Percentiles rank a stretch among this genome's conserved stretches.
These are phyloP conservation scores for Dicycla oo DNA, from an alignment of 2,888 invertebrate species.

Conservation along the genomic window DNA sequence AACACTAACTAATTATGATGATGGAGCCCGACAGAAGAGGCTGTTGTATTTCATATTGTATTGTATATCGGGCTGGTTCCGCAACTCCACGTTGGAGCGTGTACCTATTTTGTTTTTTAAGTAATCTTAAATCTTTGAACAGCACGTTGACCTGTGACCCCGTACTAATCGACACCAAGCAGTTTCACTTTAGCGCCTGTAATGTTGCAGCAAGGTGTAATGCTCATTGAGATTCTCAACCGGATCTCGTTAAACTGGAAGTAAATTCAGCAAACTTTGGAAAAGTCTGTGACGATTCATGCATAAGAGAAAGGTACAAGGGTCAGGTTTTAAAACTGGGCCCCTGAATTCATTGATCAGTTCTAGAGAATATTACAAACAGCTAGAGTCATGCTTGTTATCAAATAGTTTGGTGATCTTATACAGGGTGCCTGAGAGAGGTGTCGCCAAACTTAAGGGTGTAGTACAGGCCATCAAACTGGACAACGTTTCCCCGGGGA, in stretches of 20 bases:
- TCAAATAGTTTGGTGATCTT: background rate
- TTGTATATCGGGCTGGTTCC: background rate
- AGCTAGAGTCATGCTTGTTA: background rate
- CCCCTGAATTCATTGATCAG: background rate
- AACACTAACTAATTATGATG: background rate
- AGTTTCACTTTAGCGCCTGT: constrained; percentile 10
- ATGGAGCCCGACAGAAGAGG: background rate
- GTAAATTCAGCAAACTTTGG: background rate
- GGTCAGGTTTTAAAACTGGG: background rate
- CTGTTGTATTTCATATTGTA: no score
- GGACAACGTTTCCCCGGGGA: no score
- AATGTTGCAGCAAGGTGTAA: background rate
- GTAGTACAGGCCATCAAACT: no score
- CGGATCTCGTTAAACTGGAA: constrained; percentile 3
- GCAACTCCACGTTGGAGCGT: no score
- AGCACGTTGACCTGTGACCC: background rate
- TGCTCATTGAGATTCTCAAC: background rate
- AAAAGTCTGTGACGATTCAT: background rate
- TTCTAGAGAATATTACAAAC: background rate
- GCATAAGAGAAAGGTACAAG: background rate
- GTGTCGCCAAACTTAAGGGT: no score
- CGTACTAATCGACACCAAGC: background rate
- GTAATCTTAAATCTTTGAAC: background rate
- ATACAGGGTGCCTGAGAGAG: no score
- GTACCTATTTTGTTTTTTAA: background rate